Conservation (phyloP, 1,140 invertebrate species). For the Delia radicum region DNA sequence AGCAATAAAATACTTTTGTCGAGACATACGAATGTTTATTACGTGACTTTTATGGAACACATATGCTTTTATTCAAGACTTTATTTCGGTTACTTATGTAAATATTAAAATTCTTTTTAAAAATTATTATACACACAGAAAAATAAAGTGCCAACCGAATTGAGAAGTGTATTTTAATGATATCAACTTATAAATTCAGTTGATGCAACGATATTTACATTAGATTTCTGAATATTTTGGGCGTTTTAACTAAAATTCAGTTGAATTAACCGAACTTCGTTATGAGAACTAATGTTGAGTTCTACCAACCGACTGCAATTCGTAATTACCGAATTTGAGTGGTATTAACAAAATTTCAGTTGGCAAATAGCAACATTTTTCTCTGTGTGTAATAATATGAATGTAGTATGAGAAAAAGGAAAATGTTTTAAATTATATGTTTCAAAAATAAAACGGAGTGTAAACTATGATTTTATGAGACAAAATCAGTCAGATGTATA, state of each 20-base stretch:
- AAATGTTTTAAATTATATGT: neutral
- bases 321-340: too few species aligned
- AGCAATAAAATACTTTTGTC: slow-evolving; percentile 17
- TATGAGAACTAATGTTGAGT: too few species aligned
- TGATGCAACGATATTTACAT: too few species aligned
- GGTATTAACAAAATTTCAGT: too few species aligned
- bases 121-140: neutral
- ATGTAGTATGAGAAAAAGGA: neutral
- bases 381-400: neutral
- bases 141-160: neutral
- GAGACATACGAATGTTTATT: slow-evolving; percentile 22
- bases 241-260: too few species aligned
- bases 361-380: neutral
- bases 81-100: neutral
- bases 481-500: neutral
- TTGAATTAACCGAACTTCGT: too few species aligned
- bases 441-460: neutral
- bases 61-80: neutral
- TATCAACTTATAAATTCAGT: neutral
- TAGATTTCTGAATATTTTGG: too few species aligned
- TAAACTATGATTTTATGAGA: neutral
- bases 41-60: neutral
- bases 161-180: neutral
- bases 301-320: too few species aligned
- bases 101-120: neutral